phyloP scores from a whole-genome alignment of 2,113 vertebrate genomes.

The Nestor notabilis region DNA sequence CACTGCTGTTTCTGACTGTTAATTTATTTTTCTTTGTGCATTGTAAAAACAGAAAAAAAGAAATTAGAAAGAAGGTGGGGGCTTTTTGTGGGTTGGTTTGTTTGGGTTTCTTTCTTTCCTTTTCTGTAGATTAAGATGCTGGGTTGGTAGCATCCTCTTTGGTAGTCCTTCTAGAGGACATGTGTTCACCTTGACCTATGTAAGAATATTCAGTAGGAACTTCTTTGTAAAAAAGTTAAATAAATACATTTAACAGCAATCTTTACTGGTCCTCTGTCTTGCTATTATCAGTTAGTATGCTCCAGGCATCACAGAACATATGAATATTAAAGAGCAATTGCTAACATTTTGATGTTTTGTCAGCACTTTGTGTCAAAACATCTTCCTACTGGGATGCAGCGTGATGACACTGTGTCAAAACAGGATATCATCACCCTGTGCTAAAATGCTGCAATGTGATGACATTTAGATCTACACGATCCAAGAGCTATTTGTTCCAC shows the following conservation, averaged over 20 bases:
- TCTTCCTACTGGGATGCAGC: constrained; percentile 7
- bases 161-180: neutral
- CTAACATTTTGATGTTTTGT: constrained; percentile 63
- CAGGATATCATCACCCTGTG: neutral
- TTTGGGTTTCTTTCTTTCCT: neutral
- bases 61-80: neutral
- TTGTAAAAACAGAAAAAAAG: neutral
- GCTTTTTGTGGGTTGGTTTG: neutral
- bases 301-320: neutral
- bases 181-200: neutral
- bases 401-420: constrained; percentile 60
- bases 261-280: neutral
- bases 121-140: neutral
- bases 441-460: constrained; percentile 16
- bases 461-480: neutral
- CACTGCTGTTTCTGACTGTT: neutral
- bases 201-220: neutral
- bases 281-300: neutral
- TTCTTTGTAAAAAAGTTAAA: neutral
- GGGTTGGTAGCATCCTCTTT: neutral
- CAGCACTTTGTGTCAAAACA: constrained; percentile 64
- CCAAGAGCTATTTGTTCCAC: neutral
- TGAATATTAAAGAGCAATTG: constrained; percentile 60
- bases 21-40: neutral
- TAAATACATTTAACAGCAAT: neutral